Evolutionary conservation across 2,888 invertebrate species (phyloP), one percentile per base, ranked within the genome.

Genomic region (Drosophila cracens): DNA sequence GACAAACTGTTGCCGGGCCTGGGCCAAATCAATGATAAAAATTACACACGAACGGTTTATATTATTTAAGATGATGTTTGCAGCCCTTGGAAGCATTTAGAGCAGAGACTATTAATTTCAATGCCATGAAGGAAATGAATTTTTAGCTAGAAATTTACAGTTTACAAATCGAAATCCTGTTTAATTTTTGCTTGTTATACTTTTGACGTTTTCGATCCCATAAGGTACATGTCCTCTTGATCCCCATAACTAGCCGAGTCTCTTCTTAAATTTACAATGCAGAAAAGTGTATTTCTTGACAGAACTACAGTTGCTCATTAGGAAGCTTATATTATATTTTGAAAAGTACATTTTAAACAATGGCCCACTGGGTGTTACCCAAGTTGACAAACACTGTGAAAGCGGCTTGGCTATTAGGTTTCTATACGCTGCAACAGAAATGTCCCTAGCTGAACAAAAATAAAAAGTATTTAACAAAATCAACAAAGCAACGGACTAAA

Each of bases 391-490:
- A 13, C 49, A 40, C 48, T 33, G 13, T 11, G 5, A 34, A 57
- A 53, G 53, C 43, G 25, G 40, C 36, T 58, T 56, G 62, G 34
- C 59, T 75, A 46, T 53, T 34, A 53, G 27, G 31, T 38, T 62
- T 43, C 38, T 59, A 36, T 29, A 49, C 46, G 79, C 57, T 76
- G 51, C 67, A 51, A 40, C 49, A 52, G 49, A 57, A 59, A 53
- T 75, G 21, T 31, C 11, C 18, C 8, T 11, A 21, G 25, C 48
- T 36, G 5, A 58, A 53, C 66, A 51, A 72, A 76, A 80, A 67
- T 59, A 65, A 80, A 71, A 89, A 77, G 82, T 87, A 87, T 90
- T 87, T 90, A 87, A 77, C 68, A 89, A 69, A 80, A 72, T 72
- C 80, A 90, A 87, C 82, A 89, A 77, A 65, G 60, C 65, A 71